These are phyloP conservation scores for Microplitis deprimator DNA, from an alignment of 2,888 invertebrate species.

Conservation along the genomic window DNA sequence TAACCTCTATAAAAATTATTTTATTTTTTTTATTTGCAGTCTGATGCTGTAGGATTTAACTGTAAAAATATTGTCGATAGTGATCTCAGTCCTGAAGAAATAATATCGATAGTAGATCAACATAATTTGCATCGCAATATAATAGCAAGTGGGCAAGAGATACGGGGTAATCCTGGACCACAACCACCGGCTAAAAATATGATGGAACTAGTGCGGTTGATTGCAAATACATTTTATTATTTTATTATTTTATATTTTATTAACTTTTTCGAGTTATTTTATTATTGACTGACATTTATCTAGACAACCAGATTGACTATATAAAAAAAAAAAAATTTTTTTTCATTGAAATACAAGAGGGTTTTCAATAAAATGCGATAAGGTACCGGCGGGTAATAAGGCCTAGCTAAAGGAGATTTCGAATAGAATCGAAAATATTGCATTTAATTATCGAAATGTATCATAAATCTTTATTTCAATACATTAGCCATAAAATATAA, in stretches of 20 bases:
- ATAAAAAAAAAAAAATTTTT: not conserved
- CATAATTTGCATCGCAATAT: conserved; percentile 70
- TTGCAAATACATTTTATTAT: not conserved
- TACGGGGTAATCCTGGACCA: conserved; percentile 67
- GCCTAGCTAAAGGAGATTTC: no score
- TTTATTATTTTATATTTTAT: conserved; percentile 9
- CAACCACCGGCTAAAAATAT: conserved; percentile 66
- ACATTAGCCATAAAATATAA: no score
- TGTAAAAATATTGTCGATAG: conserved; percentile 52
- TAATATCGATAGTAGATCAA: conserved; percentile 66
- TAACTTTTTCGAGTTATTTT: not conserved
- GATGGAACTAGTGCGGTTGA: conserved; percentile 58
- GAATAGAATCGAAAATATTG: no score
- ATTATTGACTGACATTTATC: not conserved
- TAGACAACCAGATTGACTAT: not conserved
- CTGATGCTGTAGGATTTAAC: conserved; percentile 50
- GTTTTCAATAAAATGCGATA: no score
- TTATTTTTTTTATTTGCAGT: conserved; percentile 44
- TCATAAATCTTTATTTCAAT: no score
- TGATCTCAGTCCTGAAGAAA: conserved; percentile 64
- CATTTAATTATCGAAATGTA: no score
- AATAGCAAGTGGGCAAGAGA: conserved; percentile 67
- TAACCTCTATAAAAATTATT: not conserved
- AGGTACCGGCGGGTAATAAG: no score
- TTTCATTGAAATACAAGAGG: no score